Evolutionary conservation across 2,113 vertebrate genomes (phyloP), one percentile per base, ranked within the genome.

Genomic region (Amphiprion percula): DNA sequence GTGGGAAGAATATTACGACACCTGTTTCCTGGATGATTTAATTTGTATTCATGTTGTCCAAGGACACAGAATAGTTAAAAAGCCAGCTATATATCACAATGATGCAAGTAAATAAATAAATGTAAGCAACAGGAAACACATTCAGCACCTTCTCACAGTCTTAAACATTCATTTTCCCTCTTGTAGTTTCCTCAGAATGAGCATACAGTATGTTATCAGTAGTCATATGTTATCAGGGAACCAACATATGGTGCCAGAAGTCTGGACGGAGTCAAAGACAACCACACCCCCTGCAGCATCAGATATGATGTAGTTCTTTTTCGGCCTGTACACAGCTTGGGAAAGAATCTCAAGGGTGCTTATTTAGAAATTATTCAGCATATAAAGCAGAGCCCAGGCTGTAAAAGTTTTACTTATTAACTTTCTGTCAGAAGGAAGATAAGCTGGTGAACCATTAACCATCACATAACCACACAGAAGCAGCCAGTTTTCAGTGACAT

Each of bases 361-460:
- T 26, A 39, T n/a, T 53, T 50, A 15, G 33, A 68, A 41, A 55
- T 14, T 2, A 44, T 63, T 3, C 19, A 21, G 19, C 4, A 9
- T 8, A 21, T 68, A 3, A 26, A 8, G 33, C 10, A 50, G 54
- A 52, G n/a, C 21, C 59, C 28, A 26, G 24, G 8, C 17, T 50
- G 44, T 58, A 50, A 47, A 54, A 1, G 0, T 11, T 60, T 50
- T n/a, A 6, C 19, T 68, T 1, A 52, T 74, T 70, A 44, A 41
- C 76, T 49, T 68, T 58, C 5, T 58, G 12, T 66, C 14, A 0
- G 7, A 55, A 24, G 23, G n/a, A 14, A 1, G 23, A n/a, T 67
- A 50, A 64, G 10, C 11, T 26, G 62, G 74, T 85, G 8, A 85
- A 85, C 39, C 58, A 78, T 82, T 84, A 69, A 88, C 65, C 8